Conservation (phyloP, 2,113 vertebrate species). For the Cyprinus carpio region DNA sequence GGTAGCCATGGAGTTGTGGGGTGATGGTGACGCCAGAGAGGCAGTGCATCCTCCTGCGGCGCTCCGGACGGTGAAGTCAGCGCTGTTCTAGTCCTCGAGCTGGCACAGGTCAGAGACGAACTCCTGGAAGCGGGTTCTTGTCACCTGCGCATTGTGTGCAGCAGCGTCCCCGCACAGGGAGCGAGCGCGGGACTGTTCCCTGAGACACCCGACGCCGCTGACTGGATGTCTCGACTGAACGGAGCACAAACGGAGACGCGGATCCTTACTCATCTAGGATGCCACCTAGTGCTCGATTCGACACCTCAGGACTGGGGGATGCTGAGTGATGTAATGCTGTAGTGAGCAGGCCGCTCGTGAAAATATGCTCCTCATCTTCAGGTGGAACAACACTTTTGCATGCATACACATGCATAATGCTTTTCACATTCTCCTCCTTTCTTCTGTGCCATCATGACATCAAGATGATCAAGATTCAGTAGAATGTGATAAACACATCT, state of each 20-base stretch:
- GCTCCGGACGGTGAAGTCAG: background rate
- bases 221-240: conserved; percentile 67
- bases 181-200: conserved; percentile 36
- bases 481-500: background rate
- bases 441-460: background rate
- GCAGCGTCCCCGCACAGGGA: background rate
- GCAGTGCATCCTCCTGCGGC: conserved; percentile 61
- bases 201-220: conserved; percentile 51
- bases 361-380: background rate
- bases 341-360: conserved; percentile 31
- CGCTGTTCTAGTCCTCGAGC: conserved; percentile 32
- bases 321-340: conserved; percentile 67
- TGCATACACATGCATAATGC: background rate
- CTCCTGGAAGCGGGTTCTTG: conserved; percentile 24
- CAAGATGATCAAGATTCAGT: too few species aligned
- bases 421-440: background rate
- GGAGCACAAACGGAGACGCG: background rate
- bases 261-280: conserved; percentile 66
- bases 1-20: conserved; percentile 75
- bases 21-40: conserved; percentile 63
- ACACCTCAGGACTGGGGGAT: conserved; percentile 46
- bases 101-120: conserved; percentile 35
- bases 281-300: conserved; percentile 77
- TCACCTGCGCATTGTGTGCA: conserved; percentile 40
- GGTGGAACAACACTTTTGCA: background rate